These are phyloP conservation scores for Hirtodrosophila confusa DNA, from an alignment of 2,888 invertebrate species.

Conservation along the genomic window DNA sequence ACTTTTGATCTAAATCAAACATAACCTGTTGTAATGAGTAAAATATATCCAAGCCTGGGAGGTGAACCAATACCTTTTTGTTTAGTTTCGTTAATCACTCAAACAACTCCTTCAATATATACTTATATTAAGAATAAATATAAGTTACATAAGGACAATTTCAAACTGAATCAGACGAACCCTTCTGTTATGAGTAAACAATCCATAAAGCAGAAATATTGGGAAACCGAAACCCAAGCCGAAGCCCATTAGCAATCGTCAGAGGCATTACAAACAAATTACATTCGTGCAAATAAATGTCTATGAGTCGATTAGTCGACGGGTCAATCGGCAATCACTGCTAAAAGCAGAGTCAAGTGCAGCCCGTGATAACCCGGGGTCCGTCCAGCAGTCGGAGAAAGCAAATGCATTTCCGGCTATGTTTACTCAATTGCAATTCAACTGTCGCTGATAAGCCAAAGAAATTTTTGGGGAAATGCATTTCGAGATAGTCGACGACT, in stretches of 20 bases:
- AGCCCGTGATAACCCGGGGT: conserved; percentile 41
- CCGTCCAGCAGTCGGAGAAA: conserved; percentile 53
- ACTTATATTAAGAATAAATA: neutral
- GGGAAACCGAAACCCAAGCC: conserved; percentile 4
- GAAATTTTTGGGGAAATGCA: conserved; percentile 48
- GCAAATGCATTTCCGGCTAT: conserved; percentile 77
- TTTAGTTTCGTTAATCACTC: too few relatives aligned
- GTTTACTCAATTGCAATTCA: conserved; percentile 73
- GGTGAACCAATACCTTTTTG: too few relatives aligned
- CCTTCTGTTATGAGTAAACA: conserved; percentile 39
- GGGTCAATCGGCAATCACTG: conserved; percentile 30
- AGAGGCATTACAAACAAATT: conserved; percentile 36
- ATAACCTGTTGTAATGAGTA: too few relatives aligned
- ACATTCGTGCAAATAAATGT: conserved; percentile 48
- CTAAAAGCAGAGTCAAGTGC: conserved; percentile 8
- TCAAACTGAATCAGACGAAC: conserved; percentile 15
- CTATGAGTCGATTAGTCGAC: conserved; percentile 22
- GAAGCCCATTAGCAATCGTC: conserved; percentile 18
- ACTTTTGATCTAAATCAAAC: too few relatives aligned
- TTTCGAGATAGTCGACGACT: conserved; percentile 48
- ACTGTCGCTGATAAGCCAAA: conserved; percentile 56
- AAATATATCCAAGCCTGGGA: too few relatives aligned
- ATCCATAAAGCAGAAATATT: conserved; percentile 24
- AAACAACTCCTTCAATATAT: neutral
- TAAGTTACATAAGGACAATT: neutral